Percentiles rank a stretch among this genome's conserved stretches.
phyloP scores from a whole-genome alignment of 2,888 invertebrate genomes.

The Hesperia comma region DNA sequence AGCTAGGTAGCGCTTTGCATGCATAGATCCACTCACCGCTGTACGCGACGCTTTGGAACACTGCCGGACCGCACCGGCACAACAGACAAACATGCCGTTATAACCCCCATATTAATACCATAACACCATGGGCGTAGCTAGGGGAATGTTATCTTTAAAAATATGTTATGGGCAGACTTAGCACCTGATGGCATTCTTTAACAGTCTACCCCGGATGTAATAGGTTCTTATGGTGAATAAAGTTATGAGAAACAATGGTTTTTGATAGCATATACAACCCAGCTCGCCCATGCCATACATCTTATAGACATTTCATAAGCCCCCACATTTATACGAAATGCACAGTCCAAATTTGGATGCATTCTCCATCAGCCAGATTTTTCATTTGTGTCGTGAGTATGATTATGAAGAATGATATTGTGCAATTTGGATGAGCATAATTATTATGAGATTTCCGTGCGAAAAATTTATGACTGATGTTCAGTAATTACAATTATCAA shows the following conservation, averaged over 20 bases:
- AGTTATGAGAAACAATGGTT: background rate
- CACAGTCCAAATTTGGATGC: conserved; percentile 28
- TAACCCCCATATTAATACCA: conserved; percentile 44
- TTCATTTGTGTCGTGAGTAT: conserved; percentile 15
- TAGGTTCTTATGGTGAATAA: too few species aligned
- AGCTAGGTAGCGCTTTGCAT: conserved; percentile 57
- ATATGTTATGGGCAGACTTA: background rate
- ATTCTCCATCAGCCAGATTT: conserved; percentile 20
- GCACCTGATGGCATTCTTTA: too few species aligned
- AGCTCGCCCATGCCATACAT: conserved; percentile 18
- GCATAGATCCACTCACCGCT: conserved; percentile 91
- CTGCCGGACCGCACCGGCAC: conserved; percentile 85
- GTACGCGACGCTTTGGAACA: conserved; percentile 98
- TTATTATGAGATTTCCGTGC: background rate
- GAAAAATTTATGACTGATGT: background rate
- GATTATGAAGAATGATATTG: conserved; percentile 22
- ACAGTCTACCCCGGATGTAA: too few species aligned
- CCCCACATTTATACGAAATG: conserved; percentile 24
- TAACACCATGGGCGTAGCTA: conserved; percentile 22
- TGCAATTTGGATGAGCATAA: conserved; percentile 13
- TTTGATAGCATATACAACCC: background rate
- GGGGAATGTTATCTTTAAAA: background rate
- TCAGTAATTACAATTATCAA: too few species aligned
- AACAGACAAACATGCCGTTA: conserved; percentile 83
- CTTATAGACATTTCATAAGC: conserved; percentile 14